Percentiles rank a stretch among this genome's conserved stretches.
Evolutionary conservation across 2,113 vertebrate genomes (phyloP).

Genomic region (Corythoichthys haematopterus): DNA sequence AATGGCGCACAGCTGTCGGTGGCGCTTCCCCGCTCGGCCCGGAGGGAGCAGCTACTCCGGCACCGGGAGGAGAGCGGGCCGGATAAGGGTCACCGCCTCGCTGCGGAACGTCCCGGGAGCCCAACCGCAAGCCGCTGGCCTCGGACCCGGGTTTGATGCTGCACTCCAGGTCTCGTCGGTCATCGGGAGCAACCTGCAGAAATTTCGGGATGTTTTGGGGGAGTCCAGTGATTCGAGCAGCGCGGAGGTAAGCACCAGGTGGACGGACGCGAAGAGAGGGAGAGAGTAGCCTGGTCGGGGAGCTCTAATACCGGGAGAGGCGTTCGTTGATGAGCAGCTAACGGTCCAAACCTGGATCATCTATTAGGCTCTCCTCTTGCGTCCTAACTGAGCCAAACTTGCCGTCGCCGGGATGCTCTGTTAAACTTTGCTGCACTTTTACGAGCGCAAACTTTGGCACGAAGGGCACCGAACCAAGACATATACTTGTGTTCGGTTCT

Average conservation of each 20-base stretch:
- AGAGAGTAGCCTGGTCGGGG: conserved; percentile 35
- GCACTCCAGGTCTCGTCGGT: conserved; percentile 91
- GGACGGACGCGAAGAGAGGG: background rate
- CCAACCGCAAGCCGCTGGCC: conserved; percentile 69
- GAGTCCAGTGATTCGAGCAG: conserved; percentile 88
- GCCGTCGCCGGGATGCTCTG: conserved; percentile 61
- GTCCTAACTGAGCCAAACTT: conserved; percentile 53
- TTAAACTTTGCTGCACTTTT: conserved; percentile 45
- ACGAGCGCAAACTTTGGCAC: conserved; percentile 4
- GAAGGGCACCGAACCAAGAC: conserved; percentile 1
- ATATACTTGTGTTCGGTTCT: conserved; percentile 2
- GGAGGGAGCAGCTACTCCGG: conserved; percentile 87
- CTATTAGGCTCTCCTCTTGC: conserved; percentile 7
- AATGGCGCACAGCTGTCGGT: conserved; percentile 99
- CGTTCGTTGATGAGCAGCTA: conserved; percentile 22
- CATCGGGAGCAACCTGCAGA: conserved; percentile 93
- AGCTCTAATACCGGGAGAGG: conserved; percentile 12
- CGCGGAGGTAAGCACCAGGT: conserved; percentile 79
- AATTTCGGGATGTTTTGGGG: conserved; percentile 93
- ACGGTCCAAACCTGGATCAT: conserved; percentile 31
- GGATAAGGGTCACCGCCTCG: conserved; percentile 79
- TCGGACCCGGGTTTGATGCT: conserved; percentile 90
- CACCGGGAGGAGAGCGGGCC: conserved; percentile 88
- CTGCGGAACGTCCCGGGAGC: conserved; percentile 72
- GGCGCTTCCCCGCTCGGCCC: conserved; percentile 98